Evolutionary conservation across 2,888 invertebrate genomes (phyloP).

Genomic region (Neria commutata): DNA sequence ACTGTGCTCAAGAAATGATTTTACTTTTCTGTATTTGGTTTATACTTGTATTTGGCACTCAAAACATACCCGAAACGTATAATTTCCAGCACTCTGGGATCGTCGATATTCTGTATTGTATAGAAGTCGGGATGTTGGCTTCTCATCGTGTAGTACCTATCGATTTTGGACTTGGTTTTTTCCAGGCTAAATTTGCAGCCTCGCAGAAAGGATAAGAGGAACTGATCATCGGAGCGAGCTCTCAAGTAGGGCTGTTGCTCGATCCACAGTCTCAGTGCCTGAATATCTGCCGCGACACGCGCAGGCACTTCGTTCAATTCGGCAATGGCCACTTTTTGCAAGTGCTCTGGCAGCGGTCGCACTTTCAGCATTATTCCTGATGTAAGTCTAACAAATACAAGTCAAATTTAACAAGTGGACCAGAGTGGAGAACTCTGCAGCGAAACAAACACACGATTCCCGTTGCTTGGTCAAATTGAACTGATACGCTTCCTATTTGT

Average conservation of each 20-base stretch:
- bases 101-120: slow-evolving; percentile 44
- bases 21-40: background rate
- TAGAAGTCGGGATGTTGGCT: slow-evolving; percentile 67
- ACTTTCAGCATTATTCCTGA: slow-evolving; percentile 36
- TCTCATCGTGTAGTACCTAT: slow-evolving; percentile 66
- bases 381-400: too few species aligned
- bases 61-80: slow-evolving; percentile 41
- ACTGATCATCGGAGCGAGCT: slow-evolving; percentile 59
- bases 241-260: slow-evolving; percentile 63
- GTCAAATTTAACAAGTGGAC: too few species aligned
- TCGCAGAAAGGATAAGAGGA: slow-evolving; percentile 63
- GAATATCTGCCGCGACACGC: slow-evolving; percentile 49
- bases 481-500: too few species aligned
- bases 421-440: too few species aligned
- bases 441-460: too few species aligned
- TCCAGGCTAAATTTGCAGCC: slow-evolving; percentile 66
- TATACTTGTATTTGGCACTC: slow-evolving; percentile 3
- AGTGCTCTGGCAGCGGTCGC: slow-evolving; percentile 40
- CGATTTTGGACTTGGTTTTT: slow-evolving; percentile 65
- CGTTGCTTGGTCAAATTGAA: too few species aligned
- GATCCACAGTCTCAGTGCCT: slow-evolving; percentile 62
- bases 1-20: slow-evolving; percentile 9
- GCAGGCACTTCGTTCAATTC: slow-evolving; percentile 63
- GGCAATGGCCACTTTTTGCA: slow-evolving; percentile 57
- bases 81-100: slow-evolving; percentile 35